A percentile compares a stretch with the other conserved stretches of the same genome.
phyloP scores from a whole-genome alignment of 2,113 vertebrate species.

The Melozone crissalis region DNA sequence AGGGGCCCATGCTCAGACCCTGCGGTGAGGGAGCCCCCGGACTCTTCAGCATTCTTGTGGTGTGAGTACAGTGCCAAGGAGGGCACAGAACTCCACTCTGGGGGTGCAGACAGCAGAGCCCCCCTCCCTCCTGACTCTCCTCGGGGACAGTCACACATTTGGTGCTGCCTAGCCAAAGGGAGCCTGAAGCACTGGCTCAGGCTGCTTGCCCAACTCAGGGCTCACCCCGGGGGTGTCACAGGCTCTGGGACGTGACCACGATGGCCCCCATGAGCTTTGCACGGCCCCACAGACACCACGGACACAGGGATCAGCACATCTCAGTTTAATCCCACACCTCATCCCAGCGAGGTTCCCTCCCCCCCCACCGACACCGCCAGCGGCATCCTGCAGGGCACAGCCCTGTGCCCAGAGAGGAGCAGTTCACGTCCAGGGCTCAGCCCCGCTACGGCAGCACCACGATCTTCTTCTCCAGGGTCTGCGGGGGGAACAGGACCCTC shows the following conservation, averaged over 20 bases:
- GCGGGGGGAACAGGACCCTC: conserved; percentile 84
- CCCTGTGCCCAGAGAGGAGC: rapidly evolving
- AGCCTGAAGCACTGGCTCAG: neutral
- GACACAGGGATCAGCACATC: neutral
- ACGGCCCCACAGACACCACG: rapidly evolving
- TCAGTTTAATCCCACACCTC: neutral
- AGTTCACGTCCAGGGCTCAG: neutral
- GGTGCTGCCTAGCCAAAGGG: neutral
- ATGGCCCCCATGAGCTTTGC: rapidly evolving
- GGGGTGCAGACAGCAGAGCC: neutral
- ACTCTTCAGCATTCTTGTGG: neutral
- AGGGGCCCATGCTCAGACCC: neutral
- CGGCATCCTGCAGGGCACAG: rapidly evolving
- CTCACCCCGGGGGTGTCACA: neutral
- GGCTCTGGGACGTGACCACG: rapidly evolving
- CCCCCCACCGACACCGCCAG: rapidly evolving
- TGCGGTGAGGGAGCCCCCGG: rapidly evolving
- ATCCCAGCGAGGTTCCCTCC: neutral
- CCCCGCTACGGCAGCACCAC: conserved; percentile 80
- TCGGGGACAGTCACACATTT: neutral
- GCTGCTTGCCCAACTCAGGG: neutral
- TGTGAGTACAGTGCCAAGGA: neutral
- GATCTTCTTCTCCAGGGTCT: conserved; percentile 91
- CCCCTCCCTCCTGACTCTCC: neutral
- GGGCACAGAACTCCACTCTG: neutral